Evolutionary conservation across 2,797 vertebrate species (phyloP), one percentile per base, ranked within the genome.

Genomic region (Sardinella longiceps): DNA sequence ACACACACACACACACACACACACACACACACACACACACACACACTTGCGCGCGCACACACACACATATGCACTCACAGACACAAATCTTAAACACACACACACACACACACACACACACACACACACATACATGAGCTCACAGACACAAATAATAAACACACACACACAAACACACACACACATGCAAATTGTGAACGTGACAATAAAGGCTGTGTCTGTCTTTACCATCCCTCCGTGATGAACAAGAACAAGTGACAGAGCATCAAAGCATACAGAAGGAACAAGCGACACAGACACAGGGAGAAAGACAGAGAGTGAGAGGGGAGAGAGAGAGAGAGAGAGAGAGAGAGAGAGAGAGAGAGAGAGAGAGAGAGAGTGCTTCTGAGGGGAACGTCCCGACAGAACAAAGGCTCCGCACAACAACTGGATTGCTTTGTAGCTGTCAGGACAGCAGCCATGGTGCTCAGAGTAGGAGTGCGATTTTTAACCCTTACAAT

Each of bases 361-460:
- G 18, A 70, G 28, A 37, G 0, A 10, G n/a, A 45, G n/a, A 37
- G 2, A 23, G 2, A 37, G 30, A 70, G 1, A 15, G 11, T 33
- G 23, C 80, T 11, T 74, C 45, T 70, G 70, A 58, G 30, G 11
- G 48, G 63, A 66, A 12, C 70, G 80, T 74, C 81, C 81, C 82
- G 51, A 50, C 70, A 84, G 86, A 87, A 87, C 86, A 87, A 87
- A 87, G 56, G 56, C 81, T 46, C 43, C 33, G 25, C 74, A 82
- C 81, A 51, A 53, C 82, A 82, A 84, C 48, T 82, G 56, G 53
- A 87, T 30, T 82, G 70, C 82, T 56, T 81, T 87, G 83, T 84
- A 87, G 86, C 81, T 84, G 83, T 87, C 86, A 87, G 86, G 83
- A 84, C 86, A 87, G 86, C 86, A 80, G 70, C 81, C 39, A 80